Conservation (phyloP, 1,140 invertebrate genomes). For the Gonatopus flavifemur region DNA sequence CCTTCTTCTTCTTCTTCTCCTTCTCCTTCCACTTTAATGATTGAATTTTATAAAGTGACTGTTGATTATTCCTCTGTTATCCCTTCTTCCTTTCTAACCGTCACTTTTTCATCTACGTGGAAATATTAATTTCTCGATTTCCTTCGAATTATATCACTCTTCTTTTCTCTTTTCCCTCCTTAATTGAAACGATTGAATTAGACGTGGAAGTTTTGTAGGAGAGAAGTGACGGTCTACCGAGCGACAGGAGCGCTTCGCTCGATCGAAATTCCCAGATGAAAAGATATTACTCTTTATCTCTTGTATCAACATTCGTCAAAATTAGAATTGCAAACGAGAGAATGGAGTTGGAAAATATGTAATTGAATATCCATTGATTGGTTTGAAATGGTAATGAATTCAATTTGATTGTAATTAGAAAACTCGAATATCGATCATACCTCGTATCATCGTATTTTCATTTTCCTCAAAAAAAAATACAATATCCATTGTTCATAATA, state of each 20-base stretch:
- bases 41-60: background rate
- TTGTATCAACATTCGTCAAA: constrained; percentile 1
- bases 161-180: constrained; percentile 6
- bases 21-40: background rate
- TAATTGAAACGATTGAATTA: constrained; percentile 37
- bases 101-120: constrained; percentile 8
- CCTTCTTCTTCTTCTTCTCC: constrained; percentile 1
- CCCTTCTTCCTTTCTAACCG: background rate
- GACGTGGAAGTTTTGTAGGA: constrained; percentile 20
- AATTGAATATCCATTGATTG: too few species aligned
- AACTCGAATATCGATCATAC: too few species aligned
- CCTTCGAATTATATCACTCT: constrained; percentile 22
- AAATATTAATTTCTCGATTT: constrained; percentile 35
- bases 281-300: background rate
- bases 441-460: too few species aligned
- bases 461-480: too few species aligned
- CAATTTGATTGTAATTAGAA: too few species aligned
- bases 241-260: background rate
- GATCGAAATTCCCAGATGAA: background rate
- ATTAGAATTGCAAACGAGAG: too few species aligned
- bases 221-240: background rate
- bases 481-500: too few species aligned
- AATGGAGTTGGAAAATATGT: too few species aligned
- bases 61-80: background rate
- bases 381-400: too few species aligned